These are phyloP conservation scores for Argynnis bischoffii DNA, from an alignment of 2,888 invertebrate species.

Conservation along the genomic window DNA sequence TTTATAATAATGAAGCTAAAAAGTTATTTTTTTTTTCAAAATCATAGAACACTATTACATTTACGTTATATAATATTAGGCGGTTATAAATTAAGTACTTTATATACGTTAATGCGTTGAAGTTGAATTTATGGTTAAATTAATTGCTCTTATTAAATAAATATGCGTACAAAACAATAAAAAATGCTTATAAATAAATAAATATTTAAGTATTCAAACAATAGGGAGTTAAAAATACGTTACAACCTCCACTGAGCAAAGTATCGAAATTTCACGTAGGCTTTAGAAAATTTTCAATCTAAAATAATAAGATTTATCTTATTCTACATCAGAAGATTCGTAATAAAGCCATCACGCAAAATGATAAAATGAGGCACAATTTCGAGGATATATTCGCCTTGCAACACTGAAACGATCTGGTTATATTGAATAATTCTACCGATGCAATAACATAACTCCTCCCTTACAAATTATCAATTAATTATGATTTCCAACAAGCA, in stretches of 20 bases:
- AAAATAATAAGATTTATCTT: conserved; percentile 25
- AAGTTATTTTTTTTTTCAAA: too few relatives aligned
- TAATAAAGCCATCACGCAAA: conserved; percentile 19
- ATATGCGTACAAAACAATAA: conserved; percentile 23
- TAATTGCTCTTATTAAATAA: conserved; percentile 28
- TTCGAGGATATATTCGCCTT: conserved; percentile 58
- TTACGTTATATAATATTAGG: not conserved
- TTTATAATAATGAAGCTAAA: too few relatives aligned
- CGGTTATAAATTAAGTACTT: conserved; percentile 14
- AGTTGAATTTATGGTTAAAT: not conserved
- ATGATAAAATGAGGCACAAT: conserved; percentile 65
- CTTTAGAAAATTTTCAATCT: conserved; percentile 37
- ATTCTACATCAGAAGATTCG: conserved; percentile 16
- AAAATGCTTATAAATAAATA: conserved; percentile 32
- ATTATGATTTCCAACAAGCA: conserved; percentile 36
- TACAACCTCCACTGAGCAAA: conserved; percentile 79
- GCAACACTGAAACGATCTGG: conserved; percentile 56
- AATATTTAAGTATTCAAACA: conserved; percentile 35
- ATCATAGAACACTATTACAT: too few relatives aligned
- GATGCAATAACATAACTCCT: conserved; percentile 55
- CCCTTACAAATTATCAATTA: conserved; percentile 64
- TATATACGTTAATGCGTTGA: not conserved
- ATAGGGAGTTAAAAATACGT: conserved; percentile 42
- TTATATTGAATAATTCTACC: conserved; percentile 60
- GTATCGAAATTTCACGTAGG: conserved; percentile 49